phyloP scores from a whole-genome alignment of 2,888 invertebrate genomes.

The Polietes domitor region DNA sequence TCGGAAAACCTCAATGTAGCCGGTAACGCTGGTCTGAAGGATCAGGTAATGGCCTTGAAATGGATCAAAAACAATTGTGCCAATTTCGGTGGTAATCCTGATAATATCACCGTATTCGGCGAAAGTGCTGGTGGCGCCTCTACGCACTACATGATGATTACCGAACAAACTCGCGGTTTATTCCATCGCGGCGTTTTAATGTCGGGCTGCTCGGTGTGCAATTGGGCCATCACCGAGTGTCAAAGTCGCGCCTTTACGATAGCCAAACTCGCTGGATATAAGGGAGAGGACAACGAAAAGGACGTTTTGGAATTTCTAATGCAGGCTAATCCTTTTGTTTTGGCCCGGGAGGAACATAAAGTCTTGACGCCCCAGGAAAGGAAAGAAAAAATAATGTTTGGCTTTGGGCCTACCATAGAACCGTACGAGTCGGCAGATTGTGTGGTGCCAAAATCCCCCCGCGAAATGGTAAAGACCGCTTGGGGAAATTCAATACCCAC shows the following conservation, averaged over 20 bases:
- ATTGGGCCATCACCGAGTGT: slow-evolving; percentile 74
- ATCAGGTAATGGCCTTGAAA: slow-evolving; percentile 82
- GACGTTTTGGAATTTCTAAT: slow-evolving; percentile 78
- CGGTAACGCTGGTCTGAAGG: slow-evolving; percentile 83
- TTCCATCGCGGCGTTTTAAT: slow-evolving; percentile 79
- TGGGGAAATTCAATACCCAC: slow-evolving; percentile 80
- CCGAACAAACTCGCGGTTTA: slow-evolving; percentile 81
- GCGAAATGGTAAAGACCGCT: slow-evolving; percentile 76
- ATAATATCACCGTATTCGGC: slow-evolving; percentile 82
- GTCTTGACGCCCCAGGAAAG: slow-evolving; percentile 75
- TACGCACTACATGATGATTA: slow-evolving; percentile 81
- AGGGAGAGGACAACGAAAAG: slow-evolving; percentile 78
- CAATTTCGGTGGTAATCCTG: slow-evolving; percentile 82
- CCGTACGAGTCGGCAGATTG: slow-evolving; percentile 77
- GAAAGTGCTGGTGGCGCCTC: slow-evolving; percentile 82
- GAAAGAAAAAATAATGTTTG: slow-evolving; percentile 72
- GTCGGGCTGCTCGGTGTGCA: slow-evolving; percentile 75
- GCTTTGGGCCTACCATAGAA: slow-evolving; percentile 78
- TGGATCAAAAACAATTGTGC: slow-evolving; percentile 82
- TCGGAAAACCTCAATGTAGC: slow-evolving; percentile 81
- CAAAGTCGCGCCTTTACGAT: slow-evolving; percentile 73
- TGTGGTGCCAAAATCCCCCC: slow-evolving; percentile 77
- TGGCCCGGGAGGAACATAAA: slow-evolving; percentile 74
- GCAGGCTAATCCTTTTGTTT: slow-evolving; percentile 73
- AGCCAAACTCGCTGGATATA: slow-evolving; percentile 77